A percentile compares a stretch with the other conserved stretches of the same genome.
Evolutionary conservation across 2,888 invertebrate species (phyloP).

Genomic region (Troides oblongomaculatus): DNA sequence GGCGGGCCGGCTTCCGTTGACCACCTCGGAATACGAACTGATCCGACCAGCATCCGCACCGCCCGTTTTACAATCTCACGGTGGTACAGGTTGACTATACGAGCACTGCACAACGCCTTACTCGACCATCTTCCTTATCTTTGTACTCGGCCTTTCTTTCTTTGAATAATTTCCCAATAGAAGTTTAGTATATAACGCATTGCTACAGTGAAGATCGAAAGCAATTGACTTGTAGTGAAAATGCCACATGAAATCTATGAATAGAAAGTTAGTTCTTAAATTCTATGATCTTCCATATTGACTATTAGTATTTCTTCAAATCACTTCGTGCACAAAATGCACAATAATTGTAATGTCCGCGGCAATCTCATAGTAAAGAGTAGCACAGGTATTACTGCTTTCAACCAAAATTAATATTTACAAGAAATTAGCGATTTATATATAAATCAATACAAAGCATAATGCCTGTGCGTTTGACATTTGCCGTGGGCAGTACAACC

Average conservation of each 20-base stretch:
- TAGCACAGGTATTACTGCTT: slow-evolving; percentile 1
- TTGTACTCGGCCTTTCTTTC: neutral
- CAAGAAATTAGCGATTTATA: neutral
- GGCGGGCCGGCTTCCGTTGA: slow-evolving; percentile 51
- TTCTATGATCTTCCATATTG: no score
- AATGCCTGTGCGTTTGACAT: slow-evolving; percentile 32
- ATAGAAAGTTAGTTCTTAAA: no score
- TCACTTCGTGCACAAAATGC: slow-evolving; percentile 24
- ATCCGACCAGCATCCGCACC: slow-evolving; percentile 55
- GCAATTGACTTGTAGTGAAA: no score
- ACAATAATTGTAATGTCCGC: slow-evolving; percentile 14
- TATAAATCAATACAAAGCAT: neutral
- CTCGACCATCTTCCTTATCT: neutral
- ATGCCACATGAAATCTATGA: no score
- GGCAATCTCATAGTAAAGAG: slow-evolving; percentile 1
- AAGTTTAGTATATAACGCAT: no score
- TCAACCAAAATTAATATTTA: neutral
- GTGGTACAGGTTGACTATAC: slow-evolving; percentile 65
- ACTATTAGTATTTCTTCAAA: no score
- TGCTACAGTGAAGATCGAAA: no score
- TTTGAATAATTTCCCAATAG: no score
- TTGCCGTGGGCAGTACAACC: slow-evolving; percentile 53
- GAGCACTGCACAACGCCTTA: slow-evolving; percentile 50
- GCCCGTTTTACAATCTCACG: slow-evolving; percentile 51
- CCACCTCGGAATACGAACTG: slow-evolving; percentile 58